phyloP scores from a whole-genome alignment of 2,113 vertebrate species.

The Polypterus senegalus region DNA sequence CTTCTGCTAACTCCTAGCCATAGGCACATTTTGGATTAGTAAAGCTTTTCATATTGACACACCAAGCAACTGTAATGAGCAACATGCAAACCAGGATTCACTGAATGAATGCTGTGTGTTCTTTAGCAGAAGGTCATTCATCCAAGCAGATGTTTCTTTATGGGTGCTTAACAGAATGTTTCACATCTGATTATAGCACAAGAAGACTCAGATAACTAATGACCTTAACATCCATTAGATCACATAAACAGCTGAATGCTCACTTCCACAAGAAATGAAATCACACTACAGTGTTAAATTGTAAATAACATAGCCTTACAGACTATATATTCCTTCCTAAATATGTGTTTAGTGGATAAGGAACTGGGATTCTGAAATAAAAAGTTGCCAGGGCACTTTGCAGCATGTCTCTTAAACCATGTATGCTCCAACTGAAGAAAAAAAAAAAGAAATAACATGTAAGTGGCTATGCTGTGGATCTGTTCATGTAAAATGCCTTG shows the following conservation, averaged over 20 bases:
- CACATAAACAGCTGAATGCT: constrained; percentile 76
- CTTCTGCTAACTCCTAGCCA: background rate
- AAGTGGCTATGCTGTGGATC: too few relatives aligned
- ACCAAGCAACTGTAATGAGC: constrained; percentile 11
- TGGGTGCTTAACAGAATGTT: constrained; percentile 87
- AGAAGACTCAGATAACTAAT: constrained; percentile 91
- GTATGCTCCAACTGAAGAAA: too few relatives aligned
- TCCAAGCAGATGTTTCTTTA: constrained; percentile 93
- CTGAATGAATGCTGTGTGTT: constrained; percentile 67
- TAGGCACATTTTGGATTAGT: background rate
- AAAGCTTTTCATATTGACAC: constrained; percentile 1
- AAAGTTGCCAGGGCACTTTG: too few relatives aligned
- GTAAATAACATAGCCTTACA: too few relatives aligned
- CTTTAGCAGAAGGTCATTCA: constrained; percentile 89
- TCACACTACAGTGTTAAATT: too few relatives aligned
- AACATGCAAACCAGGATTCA: constrained; percentile 16
- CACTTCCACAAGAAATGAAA: constrained; percentile 63
- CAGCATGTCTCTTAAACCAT: too few relatives aligned
- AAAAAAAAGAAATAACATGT: too few relatives aligned
- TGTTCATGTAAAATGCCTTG: too few relatives aligned
- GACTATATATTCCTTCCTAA: too few relatives aligned
- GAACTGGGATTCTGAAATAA: too few relatives aligned
- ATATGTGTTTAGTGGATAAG: too few relatives aligned
- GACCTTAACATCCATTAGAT: constrained; percentile 90
- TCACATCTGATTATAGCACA: constrained; percentile 91